Base-by-base conservation (phyloP, 2,113 vertebrate genomes). In the Monopterus albus region DNA sequence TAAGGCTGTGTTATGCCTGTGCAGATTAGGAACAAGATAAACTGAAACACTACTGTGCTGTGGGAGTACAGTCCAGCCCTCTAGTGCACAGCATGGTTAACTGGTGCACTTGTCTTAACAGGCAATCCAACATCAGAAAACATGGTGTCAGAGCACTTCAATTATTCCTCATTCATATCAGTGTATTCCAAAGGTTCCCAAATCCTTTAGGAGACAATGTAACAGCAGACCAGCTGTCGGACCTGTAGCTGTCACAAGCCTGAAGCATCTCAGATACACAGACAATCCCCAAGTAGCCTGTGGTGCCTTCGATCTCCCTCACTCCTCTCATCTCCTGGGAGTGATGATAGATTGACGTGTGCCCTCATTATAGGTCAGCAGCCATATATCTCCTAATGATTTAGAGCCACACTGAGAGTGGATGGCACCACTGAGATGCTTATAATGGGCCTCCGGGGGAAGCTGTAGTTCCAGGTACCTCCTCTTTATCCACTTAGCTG, bases 371-470 rank as follows among this genome's bases (percentile, higher is more conserved):
- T 15, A 59, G 49, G 25, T 67, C 64, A 2, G 47, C 47, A 73
- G 63, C 53, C 57, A 51, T 69, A 81, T 57, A 73, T 74, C 18
- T 70, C 57, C 61, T 70, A 77, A 79, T 85, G 81, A 84, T 77
- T 69, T 60, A 47, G 23, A 67, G 74, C 46, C 45, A 57, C 67
- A 45, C 33, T 47, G 33, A 60, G 49, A 63, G 61, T 38, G 42
- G 61, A 71, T 72, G 75, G 71, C 58, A 65, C 53, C 58, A 45
- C 45, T 63, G 61, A 81, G 59, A 58, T 58, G 23, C 46, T 49
- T 49, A 66, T 81, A 89, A 86, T 83, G 72, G 75, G 77, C 72
- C 85, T 82, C 79, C 52, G 45, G 81, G 56, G 84, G 81, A 12
- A 18, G 39, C 17, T 31, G 6, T 58, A 61, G 63, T 65, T 72